Base-by-base conservation (phyloP, 1,140 invertebrate species). In the Thaumetopoea pityocampa region DNA sequence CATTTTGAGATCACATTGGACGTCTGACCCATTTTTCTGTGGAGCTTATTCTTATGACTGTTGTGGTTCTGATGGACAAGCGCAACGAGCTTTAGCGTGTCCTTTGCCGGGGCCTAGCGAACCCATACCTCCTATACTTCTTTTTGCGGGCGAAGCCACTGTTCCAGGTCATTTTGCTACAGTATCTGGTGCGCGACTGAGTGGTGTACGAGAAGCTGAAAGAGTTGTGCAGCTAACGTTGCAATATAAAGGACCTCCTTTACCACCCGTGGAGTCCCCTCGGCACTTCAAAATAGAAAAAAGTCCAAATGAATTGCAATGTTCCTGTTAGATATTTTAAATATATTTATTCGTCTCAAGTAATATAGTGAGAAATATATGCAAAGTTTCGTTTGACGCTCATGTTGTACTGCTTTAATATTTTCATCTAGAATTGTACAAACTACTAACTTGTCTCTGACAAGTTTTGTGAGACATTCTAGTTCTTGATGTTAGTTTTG, bases 61-160 rank as follows among this genome's bases (percentile, higher is more conserved):
- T 1, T 29, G 86, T 5, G 73, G 42, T 83, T 43, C 88, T 74
- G 27, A 86, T 73, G 43, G 87, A 80, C 3, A 86, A 65, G 40
- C 86, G 85, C 89, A 90, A 32, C 87, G 87, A 49, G 86, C 88
- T 51, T 59, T 91, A 12, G 87, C 87, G 1, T 85, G 76, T 60
- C 90, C 90, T 1, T 53, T 91, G 11, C 90, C 90, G 12, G 89
- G 87, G 0, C 81, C 86, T 1, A 85, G 87, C 45, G 87, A 74
- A 6, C 53, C 78, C 4, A 51, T 78, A 20, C 78, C 78, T 12
- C 78, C 78, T 3, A 67, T 83, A 80, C 64, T 96, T 12, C 62
- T 94, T 14, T 95, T 96, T 68, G 94, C 93, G 28, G 94, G 94
- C 1, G 94, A 96, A 71, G 93, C 92, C 1, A 94, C 93, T 0